Conservation (phyloP, 2,888 invertebrate genomes). For the Noctua janthina region DNA sequence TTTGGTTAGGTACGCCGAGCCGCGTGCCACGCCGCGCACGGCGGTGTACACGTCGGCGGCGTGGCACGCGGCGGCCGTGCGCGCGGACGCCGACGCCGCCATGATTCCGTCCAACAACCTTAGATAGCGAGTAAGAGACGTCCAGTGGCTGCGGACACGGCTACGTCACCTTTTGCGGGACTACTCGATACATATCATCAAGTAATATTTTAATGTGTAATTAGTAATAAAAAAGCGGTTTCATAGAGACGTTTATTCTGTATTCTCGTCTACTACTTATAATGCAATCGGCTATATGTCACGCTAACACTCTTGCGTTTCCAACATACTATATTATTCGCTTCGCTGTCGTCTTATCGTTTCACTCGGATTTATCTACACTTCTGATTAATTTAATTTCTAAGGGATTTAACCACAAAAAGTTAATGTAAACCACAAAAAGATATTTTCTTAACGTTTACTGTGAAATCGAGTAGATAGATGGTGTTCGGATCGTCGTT, state of each 20-base stretch:
- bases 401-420: constrained; percentile 67
- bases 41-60: constrained; percentile 20
- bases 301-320: constrained; percentile 83
- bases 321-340: constrained; percentile 72
- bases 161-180: constrained; percentile 91
- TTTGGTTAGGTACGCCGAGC: constrained; percentile 73
- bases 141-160: constrained; percentile 90
- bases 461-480: constrained; percentile 85
- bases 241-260: constrained; percentile 91
- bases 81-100: constrained; percentile 84
- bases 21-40: constrained; percentile 68
- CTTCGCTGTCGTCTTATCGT: constrained; percentile 78
- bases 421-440: constrained; percentile 67
- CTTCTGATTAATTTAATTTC: constrained; percentile 72
- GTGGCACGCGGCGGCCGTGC: constrained; percentile 61
- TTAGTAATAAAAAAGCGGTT: constrained; percentile 89
- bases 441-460: constrained; percentile 84
- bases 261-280: constrained; percentile 88
- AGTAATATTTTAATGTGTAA: constrained; percentile 91
- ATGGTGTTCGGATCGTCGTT: constrained; percentile 79
- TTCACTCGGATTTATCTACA: constrained; percentile 71
- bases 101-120: constrained; percentile 91
- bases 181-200: constrained; percentile 94
- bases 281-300: constrained; percentile 89
- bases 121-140: constrained; percentile 91